Percentiles rank a stretch among this genome's conserved stretches.
These are phyloP conservation scores for Girardinichthys multiradiatus DNA, from an alignment of 2,113 vertebrate genomes.

Conservation along the genomic window DNA sequence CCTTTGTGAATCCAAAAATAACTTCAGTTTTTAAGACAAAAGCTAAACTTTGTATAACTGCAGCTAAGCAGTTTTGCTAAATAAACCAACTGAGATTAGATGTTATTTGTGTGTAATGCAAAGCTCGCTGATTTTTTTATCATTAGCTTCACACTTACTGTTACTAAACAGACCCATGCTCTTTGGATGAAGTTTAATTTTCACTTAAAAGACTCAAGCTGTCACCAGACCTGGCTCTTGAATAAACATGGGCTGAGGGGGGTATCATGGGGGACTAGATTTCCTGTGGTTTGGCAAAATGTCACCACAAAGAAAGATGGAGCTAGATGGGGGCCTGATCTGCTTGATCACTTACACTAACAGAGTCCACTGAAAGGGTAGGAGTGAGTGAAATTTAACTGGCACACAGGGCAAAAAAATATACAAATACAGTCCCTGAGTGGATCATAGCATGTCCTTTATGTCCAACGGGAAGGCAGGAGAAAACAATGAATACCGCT, in stretches of 20 bases:
- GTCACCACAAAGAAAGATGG: constrained; percentile 58
- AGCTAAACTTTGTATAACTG: constrained; percentile 23
- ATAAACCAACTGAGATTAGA: constrained; percentile 48
- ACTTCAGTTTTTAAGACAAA: constrained; percentile 42
- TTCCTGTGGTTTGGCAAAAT: constrained; percentile 70
- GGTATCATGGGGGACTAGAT: constrained; percentile 59
- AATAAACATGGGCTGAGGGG: constrained; percentile 65
- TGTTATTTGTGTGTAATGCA: constrained; percentile 35
- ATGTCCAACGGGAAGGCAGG: constrained; percentile 41
- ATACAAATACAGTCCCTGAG: constrained; percentile 25
- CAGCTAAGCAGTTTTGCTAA: constrained; percentile 53
- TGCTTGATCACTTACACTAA: constrained; percentile 73
- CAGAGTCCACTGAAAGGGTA: constrained; percentile 61
- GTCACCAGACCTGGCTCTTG: constrained; percentile 40
- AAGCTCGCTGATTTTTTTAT: neutral
- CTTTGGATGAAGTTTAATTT: constrained; percentile 22
- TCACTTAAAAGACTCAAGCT: constrained; percentile 14
- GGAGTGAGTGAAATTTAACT: constrained; percentile 49
- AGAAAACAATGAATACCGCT: neutral
- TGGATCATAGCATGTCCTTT: constrained; percentile 53
- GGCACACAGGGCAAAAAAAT: constrained; percentile 5
- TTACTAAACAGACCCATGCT: constrained; percentile 16
- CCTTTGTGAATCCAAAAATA: constrained; percentile 56
- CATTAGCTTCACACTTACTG: neutral
- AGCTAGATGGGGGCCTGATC: constrained; percentile 56